phyloP scores from a whole-genome alignment of 2,888 invertebrate genomes.

The Megaustenia siamemsis region DNA sequence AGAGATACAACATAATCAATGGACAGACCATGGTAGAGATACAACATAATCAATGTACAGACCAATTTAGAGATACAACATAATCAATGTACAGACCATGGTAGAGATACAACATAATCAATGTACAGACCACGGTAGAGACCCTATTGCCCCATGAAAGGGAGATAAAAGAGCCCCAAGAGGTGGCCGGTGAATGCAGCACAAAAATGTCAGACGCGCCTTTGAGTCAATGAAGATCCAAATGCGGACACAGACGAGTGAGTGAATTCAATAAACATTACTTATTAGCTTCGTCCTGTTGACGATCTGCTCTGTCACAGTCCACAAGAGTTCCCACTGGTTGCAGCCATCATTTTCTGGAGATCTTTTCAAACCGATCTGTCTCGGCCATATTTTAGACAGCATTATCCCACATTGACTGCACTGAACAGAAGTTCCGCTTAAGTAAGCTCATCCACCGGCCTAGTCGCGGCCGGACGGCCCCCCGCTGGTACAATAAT shows the following conservation, averaged over 20 bases:
- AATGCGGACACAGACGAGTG: constrained; percentile 15
- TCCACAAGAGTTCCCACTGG: not conserved
- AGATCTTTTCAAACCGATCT: constrained; percentile 2
- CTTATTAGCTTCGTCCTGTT: constrained; percentile 34
- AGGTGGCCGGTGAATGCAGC: not conserved
- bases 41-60: no score
- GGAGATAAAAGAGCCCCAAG: not conserved
- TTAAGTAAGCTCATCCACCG: not conserved
- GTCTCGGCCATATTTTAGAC: constrained; percentile 4
- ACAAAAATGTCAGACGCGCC: constrained; percentile 1
- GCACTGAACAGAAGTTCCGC: not conserved
- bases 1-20: no score
- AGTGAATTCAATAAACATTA: constrained; percentile 23
- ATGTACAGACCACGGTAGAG: no score
- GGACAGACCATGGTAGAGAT: no score
- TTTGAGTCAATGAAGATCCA: constrained; percentile 33
- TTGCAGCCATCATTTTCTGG: not conserved
- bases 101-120: no score
- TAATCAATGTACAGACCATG: no score
- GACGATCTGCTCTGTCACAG: not conserved
- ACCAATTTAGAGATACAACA: no score
- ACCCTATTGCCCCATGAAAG: no score
- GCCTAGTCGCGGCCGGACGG: not conserved
- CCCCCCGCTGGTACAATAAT: constrained; percentile 25
- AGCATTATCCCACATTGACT: constrained; percentile 5